Evolutionary conservation across 2,888 invertebrate species (phyloP).

Genomic region (Pterobdella sp.): DNA sequence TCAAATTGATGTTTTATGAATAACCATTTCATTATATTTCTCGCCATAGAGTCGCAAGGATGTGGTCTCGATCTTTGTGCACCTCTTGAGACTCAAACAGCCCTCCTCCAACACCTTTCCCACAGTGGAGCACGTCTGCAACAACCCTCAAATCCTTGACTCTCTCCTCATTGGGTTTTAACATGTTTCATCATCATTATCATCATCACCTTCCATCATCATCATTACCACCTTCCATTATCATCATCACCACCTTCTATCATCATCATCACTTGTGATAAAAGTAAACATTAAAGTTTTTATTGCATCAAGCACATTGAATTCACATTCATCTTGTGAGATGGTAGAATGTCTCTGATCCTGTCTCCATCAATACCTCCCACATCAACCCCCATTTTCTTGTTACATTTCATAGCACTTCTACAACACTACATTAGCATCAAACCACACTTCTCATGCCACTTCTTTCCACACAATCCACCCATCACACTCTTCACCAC

Average conservation of each 20-base stretch:
- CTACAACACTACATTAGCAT: no score
- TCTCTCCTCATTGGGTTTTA: slow-evolving; percentile 84
- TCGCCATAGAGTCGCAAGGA: slow-evolving; percentile 86
- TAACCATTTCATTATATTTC: not conserved
- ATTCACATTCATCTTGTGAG: no score
- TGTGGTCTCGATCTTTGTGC: slow-evolving; percentile 98
- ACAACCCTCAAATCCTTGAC: slow-evolving; percentile 90
- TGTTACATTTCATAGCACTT: not conserved
- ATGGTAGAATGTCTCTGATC: no score
- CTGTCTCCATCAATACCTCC: not conserved
- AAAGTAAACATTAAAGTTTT: no score
- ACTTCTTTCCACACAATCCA: slow-evolving; percentile 3
- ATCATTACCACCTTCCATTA: not conserved
- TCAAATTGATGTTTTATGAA: not conserved
- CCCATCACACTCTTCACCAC: not conserved
- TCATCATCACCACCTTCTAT: no score
- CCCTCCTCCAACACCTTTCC: slow-evolving; percentile 78
- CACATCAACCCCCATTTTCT: not conserved
- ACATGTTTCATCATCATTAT: not conserved
- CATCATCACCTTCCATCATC: not conserved
- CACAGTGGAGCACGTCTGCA: slow-evolving; percentile 89
- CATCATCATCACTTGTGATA: no score
- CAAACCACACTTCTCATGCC: not conserved
- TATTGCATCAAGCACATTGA: no score
- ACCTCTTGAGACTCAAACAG: slow-evolving; percentile 93